Evolutionary conservation across 1,140 invertebrate species (phyloP).

Genomic region (Acromyrmex charruanus): DNA sequence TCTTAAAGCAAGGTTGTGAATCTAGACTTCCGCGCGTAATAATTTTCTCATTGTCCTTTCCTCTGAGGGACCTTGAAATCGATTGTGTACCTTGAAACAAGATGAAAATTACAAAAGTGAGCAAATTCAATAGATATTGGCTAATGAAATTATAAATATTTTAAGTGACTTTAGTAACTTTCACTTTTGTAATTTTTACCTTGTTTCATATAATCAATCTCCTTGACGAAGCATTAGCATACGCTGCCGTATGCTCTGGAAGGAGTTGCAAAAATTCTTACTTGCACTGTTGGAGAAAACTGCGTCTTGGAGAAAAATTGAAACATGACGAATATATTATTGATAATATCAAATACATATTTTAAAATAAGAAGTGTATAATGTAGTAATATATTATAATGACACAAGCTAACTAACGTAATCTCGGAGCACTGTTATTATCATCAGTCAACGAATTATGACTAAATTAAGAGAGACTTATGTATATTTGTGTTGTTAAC

Average conservation of each 20-base stretch:
- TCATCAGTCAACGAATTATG: not conserved
- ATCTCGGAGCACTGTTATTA: not conserved
- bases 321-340: not conserved
- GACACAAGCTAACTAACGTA: not conserved
- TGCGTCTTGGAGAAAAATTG: not conserved
- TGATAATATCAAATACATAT: not conserved
- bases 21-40: not conserved
- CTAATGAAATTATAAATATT: no score
- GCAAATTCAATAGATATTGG: no score
- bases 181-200: no score
- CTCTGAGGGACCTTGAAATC: slow-evolving; percentile 40
- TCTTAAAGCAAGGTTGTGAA: no score
- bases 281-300: not conserved
- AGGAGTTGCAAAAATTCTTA: not conserved
- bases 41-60: slow-evolving; percentile 62
- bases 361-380: not conserved
- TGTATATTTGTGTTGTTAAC: no score
- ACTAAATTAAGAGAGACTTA: no score
- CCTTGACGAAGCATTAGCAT: slow-evolving; percentile 56
- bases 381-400: not conserved
- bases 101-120: no score
- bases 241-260: not conserved
- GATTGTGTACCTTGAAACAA: no score
- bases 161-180: no score
- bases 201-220: no score